Conservation (phyloP, 2,113 vertebrate genomes). For the Epinephelus moara region DNA sequence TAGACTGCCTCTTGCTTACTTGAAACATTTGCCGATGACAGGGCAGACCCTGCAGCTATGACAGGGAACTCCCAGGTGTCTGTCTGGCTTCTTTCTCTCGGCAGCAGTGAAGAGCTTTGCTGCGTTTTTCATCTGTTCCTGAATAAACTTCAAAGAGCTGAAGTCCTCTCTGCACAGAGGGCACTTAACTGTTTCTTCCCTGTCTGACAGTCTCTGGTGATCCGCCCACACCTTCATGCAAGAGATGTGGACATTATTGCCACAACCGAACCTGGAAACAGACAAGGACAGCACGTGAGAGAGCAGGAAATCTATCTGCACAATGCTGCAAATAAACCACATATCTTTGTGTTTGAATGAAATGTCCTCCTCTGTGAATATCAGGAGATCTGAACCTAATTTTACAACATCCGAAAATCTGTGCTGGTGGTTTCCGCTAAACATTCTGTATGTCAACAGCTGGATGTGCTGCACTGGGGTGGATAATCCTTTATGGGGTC, state of each 20-base stretch:
- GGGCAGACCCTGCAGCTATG: constrained; percentile 78
- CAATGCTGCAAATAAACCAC: background rate
- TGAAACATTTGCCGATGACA: constrained; percentile 79
- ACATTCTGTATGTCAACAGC: constrained; percentile 15
- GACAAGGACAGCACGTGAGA: background rate
- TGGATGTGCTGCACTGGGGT: constrained; percentile 7
- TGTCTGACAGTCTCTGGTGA: constrained; percentile 66
- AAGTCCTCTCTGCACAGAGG: constrained; percentile 83
- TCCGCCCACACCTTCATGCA: constrained; percentile 84
- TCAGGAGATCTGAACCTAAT: background rate
- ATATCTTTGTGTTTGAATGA: background rate
- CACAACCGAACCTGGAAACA: constrained; percentile 80
- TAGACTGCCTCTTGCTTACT: constrained; percentile 66
- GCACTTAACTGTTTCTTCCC: constrained; percentile 74
- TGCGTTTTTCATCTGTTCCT: constrained; percentile 82
- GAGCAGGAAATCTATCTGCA: background rate
- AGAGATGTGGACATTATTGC: constrained; percentile 84
- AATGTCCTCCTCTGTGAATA: background rate
- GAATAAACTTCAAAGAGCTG: constrained; percentile 73
- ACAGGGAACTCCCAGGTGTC: constrained; percentile 83
- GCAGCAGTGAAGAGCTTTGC: constrained; percentile 69
- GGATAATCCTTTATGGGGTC: constrained; percentile 6
- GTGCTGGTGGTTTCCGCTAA: constrained; percentile 15
- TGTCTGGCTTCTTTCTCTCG: constrained; percentile 79
- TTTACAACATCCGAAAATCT: constrained; percentile 33